These are phyloP conservation scores for Drosophila nigromelanica DNA, from an alignment of 1,140 invertebrate genomes.

Conservation along the genomic window DNA sequence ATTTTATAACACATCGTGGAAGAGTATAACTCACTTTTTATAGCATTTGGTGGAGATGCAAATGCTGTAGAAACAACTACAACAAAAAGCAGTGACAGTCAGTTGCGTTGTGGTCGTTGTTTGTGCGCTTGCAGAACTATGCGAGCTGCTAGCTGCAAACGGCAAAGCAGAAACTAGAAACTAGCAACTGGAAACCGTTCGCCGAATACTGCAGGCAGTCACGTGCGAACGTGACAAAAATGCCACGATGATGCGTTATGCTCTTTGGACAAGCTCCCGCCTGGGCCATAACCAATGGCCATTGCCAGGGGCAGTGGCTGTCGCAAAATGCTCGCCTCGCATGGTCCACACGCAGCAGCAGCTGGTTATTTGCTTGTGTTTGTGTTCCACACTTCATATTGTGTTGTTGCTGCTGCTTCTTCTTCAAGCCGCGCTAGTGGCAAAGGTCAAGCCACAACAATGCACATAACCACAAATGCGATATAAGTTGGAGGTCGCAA, in stretches of 20 bases:
- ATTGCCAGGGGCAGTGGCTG: not conserved
- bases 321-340: not conserved
- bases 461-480: constrained; percentile 11
- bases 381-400: constrained; percentile 3
- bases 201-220: constrained; percentile 68
- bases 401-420: not conserved
- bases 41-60: constrained; percentile 37
- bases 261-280: constrained; percentile 42
- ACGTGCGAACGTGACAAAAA: constrained; percentile 80
- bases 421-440: not conserved
- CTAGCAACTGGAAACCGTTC: constrained; percentile 22
- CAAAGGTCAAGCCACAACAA: constrained; percentile 22
- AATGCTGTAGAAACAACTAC: constrained; percentile 22
- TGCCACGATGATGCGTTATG: constrained; percentile 65
- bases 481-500: constrained; percentile 10
- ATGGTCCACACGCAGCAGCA: constrained; percentile 17
- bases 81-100: constrained; percentile 13
- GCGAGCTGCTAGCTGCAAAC: constrained; percentile 6
- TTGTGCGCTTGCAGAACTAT: not conserved
- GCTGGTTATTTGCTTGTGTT: constrained; percentile 23
- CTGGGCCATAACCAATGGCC: constrained; percentile 11
- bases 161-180: not conserved
- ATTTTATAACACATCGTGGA: not conserved
- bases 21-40: constrained; percentile 5
- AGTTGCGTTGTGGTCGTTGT: constrained; percentile 16